A percentile compares a stretch with the other conserved stretches of the same genome.
These are phyloP conservation scores for Heteromyza rotundicornis DNA, from an alignment of 2,888 invertebrate species.

Conservation along the genomic window DNA sequence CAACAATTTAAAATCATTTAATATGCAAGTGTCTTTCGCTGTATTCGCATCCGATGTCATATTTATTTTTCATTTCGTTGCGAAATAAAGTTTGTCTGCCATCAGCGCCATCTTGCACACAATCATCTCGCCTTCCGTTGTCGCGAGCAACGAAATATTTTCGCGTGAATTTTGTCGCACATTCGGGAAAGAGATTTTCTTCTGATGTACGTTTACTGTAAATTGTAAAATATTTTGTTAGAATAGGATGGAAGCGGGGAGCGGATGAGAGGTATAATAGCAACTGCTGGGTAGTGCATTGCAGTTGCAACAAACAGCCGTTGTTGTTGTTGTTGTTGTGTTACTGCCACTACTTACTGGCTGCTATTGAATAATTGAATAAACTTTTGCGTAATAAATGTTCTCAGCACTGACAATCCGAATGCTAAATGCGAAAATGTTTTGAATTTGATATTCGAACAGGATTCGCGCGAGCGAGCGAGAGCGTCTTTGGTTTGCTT, in stretches of 20 bases:
- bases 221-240: background rate
- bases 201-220: conserved; percentile 12
- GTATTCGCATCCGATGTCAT: conserved; percentile 38
- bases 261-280: too few relatives aligned
- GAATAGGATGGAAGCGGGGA: background rate
- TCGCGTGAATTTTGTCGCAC: conserved; percentile 22
- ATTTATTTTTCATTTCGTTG: conserved; percentile 52
- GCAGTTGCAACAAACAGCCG: background rate
- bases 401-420: conserved; percentile 43
- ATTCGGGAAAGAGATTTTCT: background rate
- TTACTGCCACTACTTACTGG: background rate
- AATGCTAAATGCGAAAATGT: conserved; percentile 36
- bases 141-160: conserved; percentile 2
- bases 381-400: conserved; percentile 53
- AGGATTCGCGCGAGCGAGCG: too few relatives aligned
- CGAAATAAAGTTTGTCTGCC: conserved; percentile 51
- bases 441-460: conserved; percentile 28
- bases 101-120: conserved; percentile 4
- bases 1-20: conserved; percentile 52
- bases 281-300: background rate
- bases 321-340: background rate
- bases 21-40: conserved; percentile 50
- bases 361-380: conserved; percentile 53
- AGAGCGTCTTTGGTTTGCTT: background rate
- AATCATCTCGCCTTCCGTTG: conserved; percentile 10